Base-by-base conservation (phyloP, 1,140 invertebrate species). In the Dreissena rostriformis region DNA sequence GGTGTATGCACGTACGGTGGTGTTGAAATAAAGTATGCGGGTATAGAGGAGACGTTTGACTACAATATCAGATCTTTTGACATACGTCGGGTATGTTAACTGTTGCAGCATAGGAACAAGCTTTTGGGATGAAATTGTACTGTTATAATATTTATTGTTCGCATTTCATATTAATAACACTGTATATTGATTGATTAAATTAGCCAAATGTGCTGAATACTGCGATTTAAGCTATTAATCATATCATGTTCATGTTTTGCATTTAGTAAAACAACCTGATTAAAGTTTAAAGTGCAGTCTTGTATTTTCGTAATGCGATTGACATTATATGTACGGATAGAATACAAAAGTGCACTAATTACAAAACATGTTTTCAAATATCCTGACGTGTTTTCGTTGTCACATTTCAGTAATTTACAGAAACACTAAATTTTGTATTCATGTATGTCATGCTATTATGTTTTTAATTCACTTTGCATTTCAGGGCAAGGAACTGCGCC, bases 401-500 rank as follows among this genome's bases (percentile, higher is more conserved):
- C 7, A 51, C 55, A 57, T 17, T 19, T 19, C 7, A 0, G 49
- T n/a, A 51, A 7, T 68, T 15, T 65, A 17, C 12, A 74, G 72
- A 19, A 11, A 0, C 28, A n/a, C 8, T 19, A 57, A 67, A 11
- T 53, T 53, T 14, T 73, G 10, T 51, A 12, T 51, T 5, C 12
- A 51, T n/a, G 15, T 12, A 22, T 52, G 11, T 52, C 29, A 22
- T 22, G 39, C 39, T 39, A 74, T 14, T 22, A 52, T 11, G 39
- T 26, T 28, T 24, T 22, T n/a, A n/a, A 51, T n/a, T 74, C 28
- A 55, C 11, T 57, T 52, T 74, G 22, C 61, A 15, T 80, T 94
- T 92, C 89, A 92, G 77, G 94, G 94, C 63, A 93, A 93, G 24
- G 94, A 95, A 73, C 91, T 90, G 39, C 94, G 94, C 15, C 28